Evolutionary conservation across 2,113 vertebrate genomes (phyloP), one percentile per base, ranked within the genome.

Genomic region (Nansenia antarctica): DNA sequence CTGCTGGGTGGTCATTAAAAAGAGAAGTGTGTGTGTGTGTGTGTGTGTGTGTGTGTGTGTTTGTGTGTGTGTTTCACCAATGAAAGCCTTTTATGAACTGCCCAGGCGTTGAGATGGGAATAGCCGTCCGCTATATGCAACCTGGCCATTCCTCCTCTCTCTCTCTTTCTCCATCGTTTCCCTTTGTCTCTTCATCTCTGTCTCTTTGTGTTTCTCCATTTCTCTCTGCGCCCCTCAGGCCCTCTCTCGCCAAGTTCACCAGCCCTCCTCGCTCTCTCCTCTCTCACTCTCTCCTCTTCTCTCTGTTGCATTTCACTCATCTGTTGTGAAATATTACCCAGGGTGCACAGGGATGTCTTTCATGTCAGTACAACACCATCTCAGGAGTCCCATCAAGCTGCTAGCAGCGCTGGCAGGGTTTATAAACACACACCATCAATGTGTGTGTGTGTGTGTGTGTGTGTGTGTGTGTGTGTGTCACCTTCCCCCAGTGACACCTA

Each of bases 311-410:
- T 62, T 35, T 69, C 29, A 31, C 24, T 39, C 45, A 22, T 58
- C 32, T 12, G 55, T 53, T 60, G 11, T 62, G 27, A 54, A 52
- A 49, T n/a, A 22, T 11, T 22, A 26, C 1, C 18, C 49, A 11
- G 18, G 15, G 9, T 11, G 37, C 27, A 3, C n/a, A 30, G 24
- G 26, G 26, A 11, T 9, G 31, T 24, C 22, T 29, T 66, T 67
- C 39, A 30, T 34, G 26, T 68, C 42, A 71, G 26, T 37, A 32
- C 18, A 31, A 53, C 35, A 18, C 18, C 57, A 61, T 49, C 55
- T 58, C 3, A 11, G 27, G 57, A 39, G 26, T 8, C 47, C 27
- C 14, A 61, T 72, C 35, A 20, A 63, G 27, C 26, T 32, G 52
- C 31, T 49, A n/a, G 26, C 8, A 27, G 61, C 4, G 5, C 6